These are phyloP conservation scores for Cerceris ruficornis DNA, from an alignment of 2,888 invertebrate genomes.

Conservation along the genomic window DNA sequence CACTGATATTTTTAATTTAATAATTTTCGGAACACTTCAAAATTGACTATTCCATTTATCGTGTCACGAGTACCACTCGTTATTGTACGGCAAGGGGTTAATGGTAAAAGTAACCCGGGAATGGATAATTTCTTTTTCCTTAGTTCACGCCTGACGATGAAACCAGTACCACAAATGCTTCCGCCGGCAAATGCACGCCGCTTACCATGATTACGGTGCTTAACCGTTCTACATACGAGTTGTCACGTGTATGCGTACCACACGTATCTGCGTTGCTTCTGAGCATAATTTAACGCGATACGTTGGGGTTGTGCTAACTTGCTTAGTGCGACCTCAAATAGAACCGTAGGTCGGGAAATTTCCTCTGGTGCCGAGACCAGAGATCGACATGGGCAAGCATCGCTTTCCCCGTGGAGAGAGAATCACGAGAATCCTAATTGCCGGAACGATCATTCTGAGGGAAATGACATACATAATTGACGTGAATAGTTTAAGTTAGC, in stretches of 20 bases:
- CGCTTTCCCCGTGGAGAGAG: constrained; percentile 49
- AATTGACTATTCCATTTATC: too few species aligned
- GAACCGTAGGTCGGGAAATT: constrained; percentile 81
- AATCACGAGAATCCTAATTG: constrained; percentile 69
- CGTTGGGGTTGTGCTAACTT: constrained; percentile 81
- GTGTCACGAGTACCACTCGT: too few species aligned
- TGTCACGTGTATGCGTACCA: constrained; percentile 43
- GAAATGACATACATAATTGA: constrained; percentile 62
- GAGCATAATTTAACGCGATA: constrained; percentile 82
- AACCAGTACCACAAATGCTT: constrained; percentile 36
- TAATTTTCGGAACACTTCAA: too few species aligned
- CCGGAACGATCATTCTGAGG: constrained; percentile 60
- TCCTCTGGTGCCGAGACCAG: constrained; percentile 75
- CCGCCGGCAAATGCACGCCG: constrained; percentile 51
- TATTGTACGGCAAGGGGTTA: too few species aligned
- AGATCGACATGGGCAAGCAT: constrained; percentile 64
- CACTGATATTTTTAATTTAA: too few species aligned
- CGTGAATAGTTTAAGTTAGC: constrained; percentile 51
- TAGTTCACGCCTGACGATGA: constrained; percentile 64
- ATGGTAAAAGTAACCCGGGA: constrained; percentile 29
- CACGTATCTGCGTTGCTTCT: constrained; percentile 72
- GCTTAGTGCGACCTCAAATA: constrained; percentile 80
- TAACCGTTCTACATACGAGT: constrained; percentile 43
- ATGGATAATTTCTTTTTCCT: constrained; percentile 69
- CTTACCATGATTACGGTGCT: constrained; percentile 72